These are phyloP conservation scores for Eupithecia abbreviata DNA, from an alignment of 2,888 invertebrate genomes.

Conservation along the genomic window DNA sequence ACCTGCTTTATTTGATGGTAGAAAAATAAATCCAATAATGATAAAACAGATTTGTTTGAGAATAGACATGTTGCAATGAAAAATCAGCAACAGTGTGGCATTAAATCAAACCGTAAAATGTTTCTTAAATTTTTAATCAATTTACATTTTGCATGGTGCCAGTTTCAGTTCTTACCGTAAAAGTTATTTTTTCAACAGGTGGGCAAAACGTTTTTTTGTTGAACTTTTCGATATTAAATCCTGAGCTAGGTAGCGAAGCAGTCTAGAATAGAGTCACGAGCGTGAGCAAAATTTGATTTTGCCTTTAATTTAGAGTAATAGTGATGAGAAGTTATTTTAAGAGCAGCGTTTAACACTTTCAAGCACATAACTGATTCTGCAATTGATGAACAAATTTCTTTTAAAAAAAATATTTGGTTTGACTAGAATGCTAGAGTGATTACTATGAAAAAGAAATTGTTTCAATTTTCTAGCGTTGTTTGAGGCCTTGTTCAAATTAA, in stretches of 20 bases:
- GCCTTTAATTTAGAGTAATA: neutral
- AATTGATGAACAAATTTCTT: neutral
- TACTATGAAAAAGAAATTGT: neutral
- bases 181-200: neutral
- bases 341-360: neutral
- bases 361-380: neutral
- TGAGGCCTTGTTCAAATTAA: neutral
- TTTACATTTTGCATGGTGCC: neutral
- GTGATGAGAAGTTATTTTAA: neutral
- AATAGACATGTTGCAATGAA: constrained; percentile 15
- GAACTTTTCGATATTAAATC: neutral
- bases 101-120: constrained; percentile 22
- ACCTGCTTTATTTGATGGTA: constrained; percentile 19
- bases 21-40: constrained; percentile 8
- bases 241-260: too few relatives aligned
- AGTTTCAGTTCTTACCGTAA: neutral
- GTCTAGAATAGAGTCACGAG: neutral
- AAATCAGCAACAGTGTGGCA: neutral
- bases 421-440: neutral
- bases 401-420: neutral
- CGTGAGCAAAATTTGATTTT: neutral
- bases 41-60: constrained; percentile 10
- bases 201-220: neutral
- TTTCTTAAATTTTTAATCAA: neutral
- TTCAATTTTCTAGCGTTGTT: neutral